A percentile compares a stretch with the other conserved stretches of the same genome.
Evolutionary conservation across 2,888 invertebrate species (phyloP).

Genomic region (Callimorpha dominula): DNA sequence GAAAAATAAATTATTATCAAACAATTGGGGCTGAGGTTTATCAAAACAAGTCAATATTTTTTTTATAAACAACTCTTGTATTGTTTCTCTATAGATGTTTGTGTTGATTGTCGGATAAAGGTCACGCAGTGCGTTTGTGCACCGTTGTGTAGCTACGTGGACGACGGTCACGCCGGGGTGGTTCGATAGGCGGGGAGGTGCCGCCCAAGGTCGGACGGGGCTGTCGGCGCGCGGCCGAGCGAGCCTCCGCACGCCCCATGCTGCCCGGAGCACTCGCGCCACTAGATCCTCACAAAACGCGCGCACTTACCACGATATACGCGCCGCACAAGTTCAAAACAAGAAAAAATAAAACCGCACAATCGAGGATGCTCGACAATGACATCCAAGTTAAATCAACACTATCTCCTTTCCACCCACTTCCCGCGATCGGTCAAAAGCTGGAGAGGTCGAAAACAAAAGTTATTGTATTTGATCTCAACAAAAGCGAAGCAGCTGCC

Average conservation of each 20-base stretch:
- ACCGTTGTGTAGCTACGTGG: slow-evolving; percentile 25
- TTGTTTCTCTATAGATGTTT: not conserved
- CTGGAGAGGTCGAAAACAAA: slow-evolving; percentile 72
- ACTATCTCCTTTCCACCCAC: slow-evolving; percentile 80
- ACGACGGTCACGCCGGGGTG: slow-evolving; percentile 50
- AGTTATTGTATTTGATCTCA: slow-evolving; percentile 77
- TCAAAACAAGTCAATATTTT: slow-evolving; percentile 10
- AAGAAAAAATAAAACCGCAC: slow-evolving; percentile 76
- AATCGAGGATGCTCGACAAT: slow-evolving; percentile 79
- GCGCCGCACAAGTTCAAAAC: slow-evolving; percentile 78
- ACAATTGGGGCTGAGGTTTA: slow-evolving; percentile 9
- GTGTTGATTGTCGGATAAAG: slow-evolving; percentile 14
- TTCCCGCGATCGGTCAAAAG: slow-evolving; percentile 82
- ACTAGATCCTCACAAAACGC: slow-evolving; percentile 75
- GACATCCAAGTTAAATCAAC: slow-evolving; percentile 71
- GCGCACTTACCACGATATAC: slow-evolving; percentile 81
- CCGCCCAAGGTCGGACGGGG: slow-evolving; percentile 72
- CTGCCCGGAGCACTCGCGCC: slow-evolving; percentile 78
- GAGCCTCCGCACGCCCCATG: slow-evolving; percentile 73
- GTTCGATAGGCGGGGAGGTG: slow-evolving; percentile 55
- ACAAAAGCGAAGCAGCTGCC: slow-evolving; percentile 55
- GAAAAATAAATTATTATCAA: slow-evolving; percentile 4
- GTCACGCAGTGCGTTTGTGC: slow-evolving; percentile 28
- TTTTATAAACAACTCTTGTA: not conserved
- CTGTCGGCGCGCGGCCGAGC: slow-evolving; percentile 75